Evolutionary conservation across 2,888 invertebrate genomes (phyloP).

Genomic region (Elmis aenea): DNA sequence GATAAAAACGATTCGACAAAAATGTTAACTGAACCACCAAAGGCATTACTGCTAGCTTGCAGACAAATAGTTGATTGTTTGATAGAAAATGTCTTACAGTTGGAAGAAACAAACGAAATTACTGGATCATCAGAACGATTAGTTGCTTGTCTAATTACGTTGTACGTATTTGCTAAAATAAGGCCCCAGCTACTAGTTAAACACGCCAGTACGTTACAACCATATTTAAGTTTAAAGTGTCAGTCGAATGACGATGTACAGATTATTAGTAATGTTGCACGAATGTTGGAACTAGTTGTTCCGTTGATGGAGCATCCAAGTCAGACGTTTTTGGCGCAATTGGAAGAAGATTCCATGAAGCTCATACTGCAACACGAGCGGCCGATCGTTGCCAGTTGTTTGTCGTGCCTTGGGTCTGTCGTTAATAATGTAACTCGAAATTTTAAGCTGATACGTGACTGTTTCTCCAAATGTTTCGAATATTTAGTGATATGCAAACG

Average conservation of each 20-base stretch:
- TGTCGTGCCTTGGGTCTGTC: conserved; percentile 86
- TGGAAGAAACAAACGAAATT: conserved; percentile 66
- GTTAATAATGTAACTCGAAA: conserved; percentile 90
- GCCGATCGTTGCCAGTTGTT: conserved; percentile 75
- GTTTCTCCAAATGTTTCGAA: conserved; percentile 78
- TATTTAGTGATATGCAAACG: conserved; percentile 47
- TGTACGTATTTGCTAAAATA: conserved; percentile 95
- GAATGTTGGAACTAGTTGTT: conserved; percentile 87
- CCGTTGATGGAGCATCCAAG: conserved; percentile 93
- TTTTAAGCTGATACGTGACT: conserved; percentile 82
- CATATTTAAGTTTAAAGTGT: conserved; percentile 91
- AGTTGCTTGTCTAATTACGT: conserved; percentile 89
- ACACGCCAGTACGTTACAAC: conserved; percentile 92
- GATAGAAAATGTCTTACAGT: conserved; percentile 79
- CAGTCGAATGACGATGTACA: conserved; percentile 77
- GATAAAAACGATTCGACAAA: conserved; percentile 78
- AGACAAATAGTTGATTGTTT: conserved; percentile 91
- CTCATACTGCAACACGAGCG: conserved; percentile 75
- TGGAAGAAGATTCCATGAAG: conserved; percentile 89
- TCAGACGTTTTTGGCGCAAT: conserved; percentile 82
- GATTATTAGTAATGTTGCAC: conserved; percentile 82
- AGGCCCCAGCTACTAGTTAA: conserved; percentile 90
- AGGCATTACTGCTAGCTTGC: conserved; percentile 75
- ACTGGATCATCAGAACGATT: conserved; percentile 75
- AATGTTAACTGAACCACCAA: conserved; percentile 53